phyloP scores from a whole-genome alignment of 2,888 invertebrate species.

The Chrysomela aeneicollis region DNA sequence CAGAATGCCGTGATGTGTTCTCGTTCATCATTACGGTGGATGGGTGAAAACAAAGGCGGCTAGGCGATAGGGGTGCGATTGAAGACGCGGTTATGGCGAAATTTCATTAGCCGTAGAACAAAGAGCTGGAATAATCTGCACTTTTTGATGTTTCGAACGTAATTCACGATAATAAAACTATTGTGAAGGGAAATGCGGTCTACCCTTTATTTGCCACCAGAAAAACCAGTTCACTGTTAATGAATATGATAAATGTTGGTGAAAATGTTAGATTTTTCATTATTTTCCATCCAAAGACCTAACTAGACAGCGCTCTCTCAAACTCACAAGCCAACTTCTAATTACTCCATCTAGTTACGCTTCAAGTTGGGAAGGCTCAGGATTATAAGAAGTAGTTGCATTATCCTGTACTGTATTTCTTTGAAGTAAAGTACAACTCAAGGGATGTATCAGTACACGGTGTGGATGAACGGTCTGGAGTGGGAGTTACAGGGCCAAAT shows the following conservation, averaged over 20 bases:
- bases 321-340: too few species aligned
- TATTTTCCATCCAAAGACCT: too few species aligned
- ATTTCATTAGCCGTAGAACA: conserved; percentile 21
- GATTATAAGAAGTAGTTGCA: too few species aligned
- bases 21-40: conserved; percentile 37
- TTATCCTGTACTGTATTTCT: too few species aligned
- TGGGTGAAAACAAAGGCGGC: conserved; percentile 33
- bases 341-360: too few species aligned
- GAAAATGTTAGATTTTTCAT: too few species aligned
- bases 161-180: background rate
- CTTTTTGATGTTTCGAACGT: background rate
- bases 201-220: conserved; percentile 1
- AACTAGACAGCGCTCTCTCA: too few species aligned
- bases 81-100: conserved; percentile 19
- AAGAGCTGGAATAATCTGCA: conserved; percentile 1
- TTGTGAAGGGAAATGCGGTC: background rate
- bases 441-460: too few species aligned
- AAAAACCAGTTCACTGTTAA: background rate
- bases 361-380: too few species aligned
- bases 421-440: too few species aligned
- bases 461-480: too few species aligned
- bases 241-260: background rate
- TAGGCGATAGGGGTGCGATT: conserved; percentile 10
- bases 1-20: conserved; percentile 47
- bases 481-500: too few species aligned